A percentile compares a stretch with the other conserved stretches of the same genome.
These are phyloP conservation scores for Polyploca ridens DNA, from an alignment of 2,888 invertebrate genomes.

Conservation along the genomic window DNA sequence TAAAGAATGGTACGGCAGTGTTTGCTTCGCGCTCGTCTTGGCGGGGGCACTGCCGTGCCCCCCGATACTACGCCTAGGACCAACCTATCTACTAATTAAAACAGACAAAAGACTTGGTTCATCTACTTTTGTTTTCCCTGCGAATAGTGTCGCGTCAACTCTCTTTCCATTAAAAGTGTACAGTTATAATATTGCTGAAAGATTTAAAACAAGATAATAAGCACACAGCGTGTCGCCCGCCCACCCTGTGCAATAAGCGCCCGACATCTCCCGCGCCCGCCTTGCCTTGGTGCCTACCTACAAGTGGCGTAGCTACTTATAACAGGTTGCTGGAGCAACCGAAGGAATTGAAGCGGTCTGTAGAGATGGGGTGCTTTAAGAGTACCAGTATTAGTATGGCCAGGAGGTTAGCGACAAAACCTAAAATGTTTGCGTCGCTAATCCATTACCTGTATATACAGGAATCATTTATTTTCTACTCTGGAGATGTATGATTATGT, in stretches of 20 bases:
- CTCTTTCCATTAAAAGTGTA: not conserved
- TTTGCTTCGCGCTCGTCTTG: too few species aligned
- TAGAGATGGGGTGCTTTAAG: not conserved
- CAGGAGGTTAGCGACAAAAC: not conserved
- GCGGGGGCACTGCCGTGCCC: too few species aligned
- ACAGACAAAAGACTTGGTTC: too few species aligned
- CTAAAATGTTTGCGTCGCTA: too few species aligned
- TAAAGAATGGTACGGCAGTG: too few species aligned
- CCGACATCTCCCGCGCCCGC: not conserved
- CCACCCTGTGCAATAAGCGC: not conserved
- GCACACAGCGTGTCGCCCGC: not conserved
- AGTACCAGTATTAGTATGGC: not conserved
- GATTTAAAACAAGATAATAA: not conserved
- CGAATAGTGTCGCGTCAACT: too few species aligned
- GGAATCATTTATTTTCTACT: too few species aligned
- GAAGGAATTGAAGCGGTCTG: not conserved
- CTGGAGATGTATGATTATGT: too few species aligned
- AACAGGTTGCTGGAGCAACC: slow-evolving; percentile 1
- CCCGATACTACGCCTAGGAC: too few species aligned
- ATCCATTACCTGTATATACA: too few species aligned
- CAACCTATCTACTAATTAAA: too few species aligned
- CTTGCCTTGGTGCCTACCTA: not conserved
- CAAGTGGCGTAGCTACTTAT: not conserved
- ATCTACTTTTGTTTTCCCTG: too few species aligned
- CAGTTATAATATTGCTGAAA: not conserved